These are phyloP conservation scores for Psylliodes chrysocephalus DNA, from an alignment of 2,888 invertebrate genomes.

Conservation along the genomic window DNA sequence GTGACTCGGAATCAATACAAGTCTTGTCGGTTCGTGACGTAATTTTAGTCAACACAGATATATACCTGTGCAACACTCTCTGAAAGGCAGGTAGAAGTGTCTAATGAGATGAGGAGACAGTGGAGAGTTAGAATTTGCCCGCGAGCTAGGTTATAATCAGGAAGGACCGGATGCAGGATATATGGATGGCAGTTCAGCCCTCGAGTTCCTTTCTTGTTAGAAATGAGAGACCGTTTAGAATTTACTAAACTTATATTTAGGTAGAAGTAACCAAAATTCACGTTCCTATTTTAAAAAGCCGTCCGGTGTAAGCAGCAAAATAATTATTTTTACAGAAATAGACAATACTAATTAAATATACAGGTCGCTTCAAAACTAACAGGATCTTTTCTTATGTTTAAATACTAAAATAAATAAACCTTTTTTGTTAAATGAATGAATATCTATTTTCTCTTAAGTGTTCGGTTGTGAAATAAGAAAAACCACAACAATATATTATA, in stretches of 20 bases:
- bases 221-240: neutral
- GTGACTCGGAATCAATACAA: conserved; percentile 63
- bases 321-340: too few relatives aligned
- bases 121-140: neutral
- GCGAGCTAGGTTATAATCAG: conserved; percentile 7
- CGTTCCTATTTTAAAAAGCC: too few relatives aligned
- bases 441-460: too few relatives aligned
- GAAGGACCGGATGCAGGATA: conserved; percentile 17
- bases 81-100: conserved; percentile 29
- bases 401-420: too few relatives aligned
- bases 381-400: too few relatives aligned
- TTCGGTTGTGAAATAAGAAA: too few relatives aligned
- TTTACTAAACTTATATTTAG: neutral
- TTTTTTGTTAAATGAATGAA: too few relatives aligned
- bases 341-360: too few relatives aligned
- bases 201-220: neutral
- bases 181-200: neutral
- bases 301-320: too few relatives aligned
- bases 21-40: conserved; percentile 60
- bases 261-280: neutral
- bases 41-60: conserved; percentile 60
- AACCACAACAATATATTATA: too few relatives aligned
- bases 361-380: too few relatives aligned
- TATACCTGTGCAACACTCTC: conserved; percentile 50
- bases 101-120: conserved; percentile 17